phyloP scores from a whole-genome alignment of 2,797 vertebrate species.

The Sebastes itinus region DNA sequence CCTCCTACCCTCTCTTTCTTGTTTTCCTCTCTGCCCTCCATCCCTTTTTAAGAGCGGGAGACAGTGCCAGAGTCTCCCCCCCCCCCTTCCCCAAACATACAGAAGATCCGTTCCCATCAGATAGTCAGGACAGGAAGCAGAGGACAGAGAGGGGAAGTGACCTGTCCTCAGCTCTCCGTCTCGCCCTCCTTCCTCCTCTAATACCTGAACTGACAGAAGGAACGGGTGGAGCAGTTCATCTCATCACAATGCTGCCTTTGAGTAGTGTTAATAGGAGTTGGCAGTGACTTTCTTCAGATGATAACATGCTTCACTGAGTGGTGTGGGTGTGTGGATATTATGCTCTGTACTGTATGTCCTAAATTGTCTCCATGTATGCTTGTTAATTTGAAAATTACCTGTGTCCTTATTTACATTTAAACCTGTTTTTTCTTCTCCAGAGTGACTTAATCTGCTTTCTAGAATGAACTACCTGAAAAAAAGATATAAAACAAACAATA shows the following conservation, averaged over 20 bases:
- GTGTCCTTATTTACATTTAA: background rate
- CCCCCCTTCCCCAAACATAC: background rate
- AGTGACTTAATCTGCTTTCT: background rate
- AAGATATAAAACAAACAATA: background rate
- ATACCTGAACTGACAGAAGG: constrained; percentile 39
- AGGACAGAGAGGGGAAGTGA: constrained; percentile 62
- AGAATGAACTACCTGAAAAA: background rate
- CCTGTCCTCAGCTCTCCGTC: constrained; percentile 41
- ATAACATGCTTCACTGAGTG: background rate
- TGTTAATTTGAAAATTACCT: background rate
- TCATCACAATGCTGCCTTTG: constrained; percentile 31
- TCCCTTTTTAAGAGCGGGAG: constrained; percentile 19
- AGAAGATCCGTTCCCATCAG: constrained; percentile 38
- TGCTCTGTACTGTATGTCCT: background rate
- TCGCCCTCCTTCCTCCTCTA: constrained; percentile 22
- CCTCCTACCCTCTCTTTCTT: background rate
- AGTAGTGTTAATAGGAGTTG: background rate
- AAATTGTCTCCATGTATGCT: background rate
- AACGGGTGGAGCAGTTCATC: background rate
- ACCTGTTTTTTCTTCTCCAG: background rate
- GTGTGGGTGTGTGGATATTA: background rate
- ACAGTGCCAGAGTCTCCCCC: background rate
- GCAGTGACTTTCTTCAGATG: background rate
- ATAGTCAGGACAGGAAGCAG: constrained; percentile 49
- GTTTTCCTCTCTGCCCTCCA: constrained; percentile 12